Evolutionary conservation across 2,888 invertebrate genomes (phyloP).

Genomic region (Apotomis betuletana): DNA sequence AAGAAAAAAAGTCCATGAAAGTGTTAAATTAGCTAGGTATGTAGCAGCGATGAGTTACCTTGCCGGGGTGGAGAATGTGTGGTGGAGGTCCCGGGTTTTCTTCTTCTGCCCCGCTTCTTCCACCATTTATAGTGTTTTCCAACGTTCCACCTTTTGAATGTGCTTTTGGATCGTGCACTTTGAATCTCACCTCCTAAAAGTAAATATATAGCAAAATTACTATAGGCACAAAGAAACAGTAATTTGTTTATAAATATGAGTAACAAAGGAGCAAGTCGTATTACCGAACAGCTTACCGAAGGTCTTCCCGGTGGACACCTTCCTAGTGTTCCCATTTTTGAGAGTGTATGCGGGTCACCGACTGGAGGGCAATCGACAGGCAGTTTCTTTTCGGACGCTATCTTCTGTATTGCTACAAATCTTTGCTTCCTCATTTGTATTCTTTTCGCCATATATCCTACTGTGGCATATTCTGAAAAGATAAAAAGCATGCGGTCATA

Average conservation of each 20-base stretch:
- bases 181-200: constrained; percentile 95
- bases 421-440: constrained; percentile 98
- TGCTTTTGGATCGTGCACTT: constrained; percentile 96
- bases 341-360: constrained; percentile 86
- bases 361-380: constrained; percentile 90
- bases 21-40: background rate
- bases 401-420: constrained; percentile 94
- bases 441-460: constrained; percentile 98
- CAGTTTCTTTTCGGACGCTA: constrained; percentile 95
- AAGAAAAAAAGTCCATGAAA: no score
- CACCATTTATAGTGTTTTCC: constrained; percentile 95
- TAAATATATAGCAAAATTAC: constrained; percentile 31
- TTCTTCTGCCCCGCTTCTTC: constrained; percentile 86
- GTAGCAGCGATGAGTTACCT: constrained; percentile 72
- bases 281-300: constrained; percentile 75
- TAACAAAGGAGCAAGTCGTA: constrained; percentile 44
- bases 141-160: constrained; percentile 96
- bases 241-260: constrained; percentile 16
- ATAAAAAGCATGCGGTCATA: constrained; percentile 53
- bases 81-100: constrained; percentile 86
- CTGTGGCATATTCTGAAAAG: constrained; percentile 96
- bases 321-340: constrained; percentile 91
- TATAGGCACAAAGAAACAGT: constrained; percentile 2
- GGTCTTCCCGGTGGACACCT: constrained; percentile 81
- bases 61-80: constrained; percentile 93